phyloP scores from a whole-genome alignment of 2,113 vertebrate species.

The Apeltes quadracus region DNA sequence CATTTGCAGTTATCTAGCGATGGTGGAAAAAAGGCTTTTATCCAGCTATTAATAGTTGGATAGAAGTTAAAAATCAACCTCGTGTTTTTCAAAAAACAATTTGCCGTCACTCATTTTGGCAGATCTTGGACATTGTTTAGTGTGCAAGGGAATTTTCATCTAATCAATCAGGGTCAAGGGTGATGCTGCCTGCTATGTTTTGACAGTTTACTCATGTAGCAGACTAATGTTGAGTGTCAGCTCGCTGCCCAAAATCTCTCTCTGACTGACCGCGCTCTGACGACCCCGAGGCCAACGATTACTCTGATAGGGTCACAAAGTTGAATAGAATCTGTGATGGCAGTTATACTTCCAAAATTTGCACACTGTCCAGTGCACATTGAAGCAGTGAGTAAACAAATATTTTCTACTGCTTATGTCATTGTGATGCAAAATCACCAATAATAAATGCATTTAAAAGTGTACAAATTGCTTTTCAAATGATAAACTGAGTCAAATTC shows the following conservation, averaged over 20 bases:
- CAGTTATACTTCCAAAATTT: slow-evolving; percentile 12
- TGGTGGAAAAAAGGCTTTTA: slow-evolving; percentile 13
- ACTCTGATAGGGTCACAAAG: slow-evolving; percentile 38
- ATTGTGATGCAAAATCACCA: slow-evolving; percentile 26
- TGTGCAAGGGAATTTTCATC: slow-evolving; percentile 22
- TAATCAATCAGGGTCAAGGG: slow-evolving; percentile 27
- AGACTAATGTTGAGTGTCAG: slow-evolving; percentile 60
- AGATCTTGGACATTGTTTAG: not conserved
- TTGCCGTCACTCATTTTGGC: not conserved
- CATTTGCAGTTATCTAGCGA: not conserved
- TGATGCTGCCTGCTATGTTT: slow-evolving; percentile 40
- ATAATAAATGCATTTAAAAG: slow-evolving; percentile 27
- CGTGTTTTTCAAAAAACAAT: too few species aligned
- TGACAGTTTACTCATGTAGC: slow-evolving; percentile 55
- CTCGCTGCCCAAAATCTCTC: slow-evolving; percentile 26
- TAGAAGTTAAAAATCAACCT: too few species aligned
- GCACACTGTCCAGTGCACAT: not conserved
- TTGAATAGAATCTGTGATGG: slow-evolving; percentile 12
- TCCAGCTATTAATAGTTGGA: slow-evolving; percentile 2
- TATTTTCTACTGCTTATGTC: slow-evolving; percentile 1
- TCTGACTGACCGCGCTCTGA: slow-evolving; percentile 50
- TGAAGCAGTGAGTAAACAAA: slow-evolving; percentile 37
- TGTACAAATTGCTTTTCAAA: not conserved
- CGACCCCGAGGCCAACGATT: slow-evolving; percentile 41
- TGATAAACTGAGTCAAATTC: too few species aligned